Conservation (phyloP, 2,888 invertebrate species). For the Cephus rjabovi region DNA sequence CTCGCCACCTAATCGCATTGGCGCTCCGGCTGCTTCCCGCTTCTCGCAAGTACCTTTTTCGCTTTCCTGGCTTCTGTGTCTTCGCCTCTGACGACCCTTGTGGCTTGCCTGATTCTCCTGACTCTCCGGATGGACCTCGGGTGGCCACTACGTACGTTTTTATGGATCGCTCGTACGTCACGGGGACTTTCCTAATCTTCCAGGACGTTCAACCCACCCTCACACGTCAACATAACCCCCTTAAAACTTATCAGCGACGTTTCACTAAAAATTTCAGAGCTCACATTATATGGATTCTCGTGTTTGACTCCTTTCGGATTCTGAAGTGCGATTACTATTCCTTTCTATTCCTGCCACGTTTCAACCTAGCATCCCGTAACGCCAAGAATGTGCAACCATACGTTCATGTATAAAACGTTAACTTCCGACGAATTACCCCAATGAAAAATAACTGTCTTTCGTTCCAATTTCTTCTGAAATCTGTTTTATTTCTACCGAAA, state of each 20-base stretch:
- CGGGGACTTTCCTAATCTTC: background rate
- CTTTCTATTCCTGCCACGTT: background rate
- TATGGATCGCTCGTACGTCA: background rate
- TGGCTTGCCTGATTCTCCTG: background rate
- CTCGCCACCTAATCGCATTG: slow-evolving; percentile 39
- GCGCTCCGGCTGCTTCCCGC: slow-evolving; percentile 44
- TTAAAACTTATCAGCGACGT: slow-evolving; percentile 3
- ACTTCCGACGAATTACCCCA: background rate
- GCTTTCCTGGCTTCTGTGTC: slow-evolving; percentile 2
- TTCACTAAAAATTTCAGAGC: background rate
- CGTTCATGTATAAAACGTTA: background rate
- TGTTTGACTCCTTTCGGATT: background rate
- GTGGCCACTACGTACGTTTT: background rate
- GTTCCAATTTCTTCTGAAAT: background rate
- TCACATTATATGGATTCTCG: background rate
- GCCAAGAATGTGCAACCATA: background rate
- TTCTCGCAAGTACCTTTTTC: slow-evolving; percentile 17
- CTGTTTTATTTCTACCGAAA: background rate
- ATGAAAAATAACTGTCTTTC: background rate
- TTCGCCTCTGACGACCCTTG: background rate
- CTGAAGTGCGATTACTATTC: background rate
- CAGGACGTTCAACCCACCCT: slow-evolving; percentile 6
- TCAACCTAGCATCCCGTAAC: background rate
- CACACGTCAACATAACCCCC: slow-evolving; percentile 45
- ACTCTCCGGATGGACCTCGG: background rate